Percentiles rank a stretch among this genome's conserved stretches.
These are phyloP conservation scores for Luidia sarsii DNA, from an alignment of 53 echinoderm and acorn worm genomes.

Conservation along the genomic window DNA sequence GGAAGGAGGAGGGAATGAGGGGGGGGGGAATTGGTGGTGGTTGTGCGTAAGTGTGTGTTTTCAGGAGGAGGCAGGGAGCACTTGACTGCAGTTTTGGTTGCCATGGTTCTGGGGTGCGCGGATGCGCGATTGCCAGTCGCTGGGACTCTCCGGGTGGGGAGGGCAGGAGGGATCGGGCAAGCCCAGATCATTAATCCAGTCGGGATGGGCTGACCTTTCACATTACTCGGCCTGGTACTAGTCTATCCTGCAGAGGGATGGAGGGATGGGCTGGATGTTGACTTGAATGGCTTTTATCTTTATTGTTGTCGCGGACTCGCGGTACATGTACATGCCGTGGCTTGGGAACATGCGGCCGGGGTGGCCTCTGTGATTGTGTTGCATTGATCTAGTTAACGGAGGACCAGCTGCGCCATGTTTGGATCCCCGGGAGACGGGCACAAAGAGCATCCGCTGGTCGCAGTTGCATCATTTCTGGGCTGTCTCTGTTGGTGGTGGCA, in stretches of 20 bases:
- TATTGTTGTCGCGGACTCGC: neutral
- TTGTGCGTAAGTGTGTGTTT: too few relatives aligned
- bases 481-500: too few relatives aligned
- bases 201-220: conserved; percentile 44
- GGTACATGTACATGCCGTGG: too few relatives aligned
- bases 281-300: neutral
- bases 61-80: neutral
- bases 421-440: neutral
- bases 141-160: neutral
- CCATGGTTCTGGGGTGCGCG: conserved; percentile 32
- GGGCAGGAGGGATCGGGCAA: neutral
- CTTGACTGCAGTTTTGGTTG: conserved; percentile 13
- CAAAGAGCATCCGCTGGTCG: too few relatives aligned
- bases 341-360: conserved; percentile 14
- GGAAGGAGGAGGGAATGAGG: too few relatives aligned
- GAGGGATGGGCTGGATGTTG: neutral
- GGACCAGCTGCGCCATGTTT: conserved; percentile 38
- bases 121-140: neutral
- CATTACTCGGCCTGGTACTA: conserved; percentile 15
- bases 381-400: conserved; percentile 42
- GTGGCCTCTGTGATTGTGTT: conserved; percentile 41
- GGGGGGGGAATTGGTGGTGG: neutral
- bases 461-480: too few relatives aligned
- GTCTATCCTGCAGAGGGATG: too few relatives aligned
- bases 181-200: conserved; percentile 37